These are phyloP conservation scores for Lamellibrachia satsuma DNA, from an alignment of 2,888 invertebrate genomes.

Conservation along the genomic window DNA sequence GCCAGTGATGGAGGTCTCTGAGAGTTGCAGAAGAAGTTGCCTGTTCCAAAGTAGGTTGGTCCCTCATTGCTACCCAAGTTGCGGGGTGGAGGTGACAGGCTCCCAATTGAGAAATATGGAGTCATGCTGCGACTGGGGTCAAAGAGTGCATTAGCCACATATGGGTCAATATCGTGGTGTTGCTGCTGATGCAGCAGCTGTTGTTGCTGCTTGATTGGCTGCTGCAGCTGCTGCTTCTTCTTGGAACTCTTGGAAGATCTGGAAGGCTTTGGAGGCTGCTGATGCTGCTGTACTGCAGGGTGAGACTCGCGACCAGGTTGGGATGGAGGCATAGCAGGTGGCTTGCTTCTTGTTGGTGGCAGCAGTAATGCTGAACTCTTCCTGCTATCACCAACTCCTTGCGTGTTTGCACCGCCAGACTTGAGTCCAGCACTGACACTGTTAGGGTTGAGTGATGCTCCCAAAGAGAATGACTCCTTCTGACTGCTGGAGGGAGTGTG, in stretches of 20 bases:
- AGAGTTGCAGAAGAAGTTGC: constrained; percentile 54
- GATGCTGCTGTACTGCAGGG: constrained; percentile 5
- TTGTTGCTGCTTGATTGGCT: constrained; percentile 25
- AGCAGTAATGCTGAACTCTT: neutral
- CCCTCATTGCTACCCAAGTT: constrained; percentile 54
- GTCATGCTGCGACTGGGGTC: constrained; percentile 55
- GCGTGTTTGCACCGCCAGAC: neutral
- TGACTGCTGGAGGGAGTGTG: neutral
- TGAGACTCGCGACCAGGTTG: neutral
- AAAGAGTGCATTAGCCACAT: constrained; percentile 53
- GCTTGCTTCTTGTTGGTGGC: neutral
- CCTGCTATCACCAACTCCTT: neutral
- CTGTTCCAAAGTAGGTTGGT: constrained; percentile 54
- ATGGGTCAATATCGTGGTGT: constrained; percentile 1
- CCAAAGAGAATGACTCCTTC: neutral
- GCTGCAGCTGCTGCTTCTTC: constrained; percentile 29
- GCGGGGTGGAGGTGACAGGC: constrained; percentile 53
- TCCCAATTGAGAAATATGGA: constrained; percentile 58
- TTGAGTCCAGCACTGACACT: constrained; percentile 17
- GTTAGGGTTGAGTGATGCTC: neutral
- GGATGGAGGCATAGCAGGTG: neutral
- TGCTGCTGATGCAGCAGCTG: constrained; percentile 27
- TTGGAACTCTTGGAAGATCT: constrained; percentile 27
- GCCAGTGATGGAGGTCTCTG: constrained; percentile 46
- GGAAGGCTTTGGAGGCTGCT: constrained; percentile 8